Evolutionary conservation across 2,888 invertebrate species (phyloP), one percentile per base, ranked within the genome.

Genomic region (Volucella inanis): DNA sequence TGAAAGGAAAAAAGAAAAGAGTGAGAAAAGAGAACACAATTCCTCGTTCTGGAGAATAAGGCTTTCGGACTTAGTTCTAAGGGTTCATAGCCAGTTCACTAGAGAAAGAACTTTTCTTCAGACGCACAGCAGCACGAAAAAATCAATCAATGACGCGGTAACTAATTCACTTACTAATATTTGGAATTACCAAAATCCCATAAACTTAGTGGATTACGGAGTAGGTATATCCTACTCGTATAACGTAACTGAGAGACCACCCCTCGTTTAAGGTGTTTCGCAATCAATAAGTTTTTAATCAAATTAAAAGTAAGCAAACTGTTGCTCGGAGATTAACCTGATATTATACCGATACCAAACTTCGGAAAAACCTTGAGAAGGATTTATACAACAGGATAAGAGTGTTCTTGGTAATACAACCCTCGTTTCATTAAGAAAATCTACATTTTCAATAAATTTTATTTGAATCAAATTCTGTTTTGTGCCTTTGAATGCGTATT

Each of bases 251-350:
- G 43, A 15, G 41, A 31, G 43, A 15, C 43, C 12, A 52, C 61
- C 43, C 52, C 15, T 39, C 15, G 22, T 18, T 39, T 39, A 47
- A 49, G 38, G 38, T 61, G 52, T 61, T n/a, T 9, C 6, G 43
- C 52, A 65, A 54, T 52, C 41, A 65, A 65, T 52, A 14, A 43
- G 14, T 38, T 61, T 72, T 15, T 52, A 61, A 61, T 72, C n/a
- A 45, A 61, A 71, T 71, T 50, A 71, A 50, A 31, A 43, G 41
- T 43, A 31, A 31, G 6, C 6, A 31, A 31, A 6, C 6, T 31
- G 1, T 6, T 4, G 1, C 22, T 0, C 3, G 22, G 6, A 0
- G 6, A 0, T 31, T 31, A 31, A 31, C 31, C 6, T 31, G 31
- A 31, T 4, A 31, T 31, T 22, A 2, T 6, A 31, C 31, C 31